Conservation (phyloP, 2,888 invertebrate species). For the Sminthurides aquaticus region DNA sequence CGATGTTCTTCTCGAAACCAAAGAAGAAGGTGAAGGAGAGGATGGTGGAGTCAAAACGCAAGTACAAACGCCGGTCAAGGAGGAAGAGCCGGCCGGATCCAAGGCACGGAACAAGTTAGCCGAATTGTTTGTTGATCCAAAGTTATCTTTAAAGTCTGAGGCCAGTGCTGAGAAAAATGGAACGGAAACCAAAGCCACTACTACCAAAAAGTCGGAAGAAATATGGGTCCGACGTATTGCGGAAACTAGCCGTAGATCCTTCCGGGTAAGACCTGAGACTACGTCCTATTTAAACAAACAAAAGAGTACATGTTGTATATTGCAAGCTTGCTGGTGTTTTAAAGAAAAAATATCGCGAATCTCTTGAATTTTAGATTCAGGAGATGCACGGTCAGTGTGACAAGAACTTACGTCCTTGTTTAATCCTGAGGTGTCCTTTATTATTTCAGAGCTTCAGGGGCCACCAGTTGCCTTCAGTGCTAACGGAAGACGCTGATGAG, state of each 20-base stretch:
- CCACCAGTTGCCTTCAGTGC: slow-evolving; percentile 56
- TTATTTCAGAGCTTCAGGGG: slow-evolving; percentile 55
- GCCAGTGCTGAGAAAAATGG: not conserved
- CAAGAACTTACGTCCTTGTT: not conserved
- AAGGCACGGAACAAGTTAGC: slow-evolving; percentile 32
- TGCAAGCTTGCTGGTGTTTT: too few species aligned
- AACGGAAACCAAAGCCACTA: slow-evolving; percentile 5
- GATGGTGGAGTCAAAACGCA: slow-evolving; percentile 7
- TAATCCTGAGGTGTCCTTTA: not conserved
- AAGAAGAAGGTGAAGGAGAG: slow-evolving; percentile 33
- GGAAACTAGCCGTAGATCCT: slow-evolving; percentile 38
- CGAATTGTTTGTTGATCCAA: slow-evolving; percentile 39
- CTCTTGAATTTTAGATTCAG: not conserved
- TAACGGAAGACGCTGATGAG: slow-evolving; percentile 51
- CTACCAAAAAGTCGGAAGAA: slow-evolving; percentile 38
- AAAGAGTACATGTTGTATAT: too few species aligned
- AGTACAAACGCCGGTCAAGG: not conserved
- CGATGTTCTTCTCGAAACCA: slow-evolving; percentile 8
- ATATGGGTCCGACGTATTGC: slow-evolving; percentile 41
- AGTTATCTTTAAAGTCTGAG: slow-evolving; percentile 2
- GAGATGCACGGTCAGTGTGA: slow-evolving; percentile 8
- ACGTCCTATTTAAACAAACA: too few species aligned
- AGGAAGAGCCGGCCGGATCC: not conserved
- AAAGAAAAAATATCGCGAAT: too few species aligned
- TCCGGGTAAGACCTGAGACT: slow-evolving; percentile 34